These are phyloP conservation scores for Glossophaga mutica DNA, from an alignment of 2,797 vertebrate species.

Conservation along the genomic window DNA sequence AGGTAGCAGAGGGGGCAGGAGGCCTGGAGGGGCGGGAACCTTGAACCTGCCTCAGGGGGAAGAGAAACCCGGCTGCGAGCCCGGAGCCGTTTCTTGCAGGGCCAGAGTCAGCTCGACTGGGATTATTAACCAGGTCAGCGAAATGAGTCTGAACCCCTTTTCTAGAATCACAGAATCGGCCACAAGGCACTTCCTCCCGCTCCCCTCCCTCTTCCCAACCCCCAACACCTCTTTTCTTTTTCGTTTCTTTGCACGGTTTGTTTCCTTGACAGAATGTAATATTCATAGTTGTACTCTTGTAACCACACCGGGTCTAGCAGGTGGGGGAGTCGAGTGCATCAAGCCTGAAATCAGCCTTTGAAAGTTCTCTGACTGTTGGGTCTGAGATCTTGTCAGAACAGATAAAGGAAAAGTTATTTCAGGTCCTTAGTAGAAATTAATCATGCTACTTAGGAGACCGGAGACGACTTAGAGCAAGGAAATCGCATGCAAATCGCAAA, in stretches of 20 bases:
- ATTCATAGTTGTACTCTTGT: slow-evolving; percentile 62
- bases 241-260: slow-evolving; percentile 68
- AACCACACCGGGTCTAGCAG: slow-evolving; percentile 68
- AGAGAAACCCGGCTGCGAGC: slow-evolving; percentile 78
- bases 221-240: background rate
- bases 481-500: slow-evolving; percentile 56
- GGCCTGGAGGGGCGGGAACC: slow-evolving; percentile 56
- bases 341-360: slow-evolving; percentile 67
- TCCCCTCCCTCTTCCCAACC: slow-evolving; percentile 64
- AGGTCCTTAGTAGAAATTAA: slow-evolving; percentile 45
- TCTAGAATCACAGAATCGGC: slow-evolving; percentile 75
- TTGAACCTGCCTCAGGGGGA: slow-evolving; percentile 55
- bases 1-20: slow-evolving; percentile 61
- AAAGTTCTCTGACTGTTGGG: slow-evolving; percentile 67
- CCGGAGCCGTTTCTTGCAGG: slow-evolving; percentile 65
- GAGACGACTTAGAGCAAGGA: slow-evolving; percentile 19
- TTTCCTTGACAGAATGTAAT: slow-evolving; percentile 68
- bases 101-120: slow-evolving; percentile 15
- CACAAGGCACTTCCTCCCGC: slow-evolving; percentile 77
- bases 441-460: slow-evolving; percentile 19
- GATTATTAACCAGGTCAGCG: slow-evolving; percentile 74
- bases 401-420: slow-evolving; percentile 70
- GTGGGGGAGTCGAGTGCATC: slow-evolving; percentile 56
- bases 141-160: slow-evolving; percentile 75
- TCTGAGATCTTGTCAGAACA: slow-evolving; percentile 55